Evolutionary conservation across 2,888 invertebrate genomes (phyloP).

Genomic region (Oligia strigilis): DNA sequence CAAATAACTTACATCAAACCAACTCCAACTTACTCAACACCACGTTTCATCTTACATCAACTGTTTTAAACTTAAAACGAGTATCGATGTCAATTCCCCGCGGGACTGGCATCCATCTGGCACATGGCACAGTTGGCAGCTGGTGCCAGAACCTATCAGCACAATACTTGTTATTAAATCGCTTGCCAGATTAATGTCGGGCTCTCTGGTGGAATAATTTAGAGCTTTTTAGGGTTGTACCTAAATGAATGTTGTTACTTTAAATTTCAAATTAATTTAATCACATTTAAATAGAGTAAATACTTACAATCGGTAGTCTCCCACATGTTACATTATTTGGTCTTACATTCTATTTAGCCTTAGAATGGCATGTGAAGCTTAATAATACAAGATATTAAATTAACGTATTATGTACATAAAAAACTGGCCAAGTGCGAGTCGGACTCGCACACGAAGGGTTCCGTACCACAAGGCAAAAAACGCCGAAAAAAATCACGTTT

Average conservation of each 20-base stretch:
- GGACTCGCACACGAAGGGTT: too few relatives aligned
- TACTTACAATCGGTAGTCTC: too few relatives aligned
- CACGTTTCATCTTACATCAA: slow-evolving; percentile 20
- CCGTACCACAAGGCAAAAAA: too few relatives aligned
- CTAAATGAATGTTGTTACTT: slow-evolving; percentile 2
- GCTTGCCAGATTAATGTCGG: slow-evolving; percentile 40
- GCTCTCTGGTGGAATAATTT: slow-evolving; percentile 24
- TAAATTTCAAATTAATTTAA: too few relatives aligned
- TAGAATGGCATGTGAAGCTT: too few relatives aligned
- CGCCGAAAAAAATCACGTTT: too few relatives aligned
- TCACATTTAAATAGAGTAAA: too few relatives aligned
- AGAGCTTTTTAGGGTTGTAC: not conserved
- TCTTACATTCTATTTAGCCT: too few relatives aligned
- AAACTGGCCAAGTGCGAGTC: too few relatives aligned
- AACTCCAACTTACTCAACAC: not conserved
- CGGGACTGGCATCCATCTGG: slow-evolving; percentile 19
- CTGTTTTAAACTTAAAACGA: slow-evolving; percentile 28
- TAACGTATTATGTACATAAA: too few relatives aligned
- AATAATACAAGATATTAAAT: too few relatives aligned
- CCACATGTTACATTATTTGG: too few relatives aligned
- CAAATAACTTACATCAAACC: not conserved
- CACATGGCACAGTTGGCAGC: slow-evolving; percentile 39
- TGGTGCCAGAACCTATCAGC: slow-evolving; percentile 36
- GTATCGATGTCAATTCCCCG: slow-evolving; percentile 24
- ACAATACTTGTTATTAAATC: slow-evolving; percentile 50